Evolutionary conservation across 2,797 vertebrate species (phyloP), one percentile per base, ranked within the genome.

Genomic region (Danio jaintianensis): DNA sequence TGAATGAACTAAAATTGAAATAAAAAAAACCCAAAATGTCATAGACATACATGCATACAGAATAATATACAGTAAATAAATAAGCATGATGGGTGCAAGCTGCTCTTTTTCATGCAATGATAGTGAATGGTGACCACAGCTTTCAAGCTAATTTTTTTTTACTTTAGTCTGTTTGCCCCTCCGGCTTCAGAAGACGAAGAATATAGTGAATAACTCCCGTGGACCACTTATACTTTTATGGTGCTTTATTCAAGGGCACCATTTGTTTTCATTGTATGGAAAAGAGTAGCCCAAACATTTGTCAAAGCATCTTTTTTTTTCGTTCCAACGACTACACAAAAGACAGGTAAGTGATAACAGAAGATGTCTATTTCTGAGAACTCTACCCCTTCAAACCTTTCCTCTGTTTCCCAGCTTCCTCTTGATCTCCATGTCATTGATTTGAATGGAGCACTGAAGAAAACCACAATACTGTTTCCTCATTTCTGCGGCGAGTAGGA

Each of bases 361-460:
- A 36, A n/a, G n/a, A 74, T 48, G 45, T 62, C 16, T 4, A 38
- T 63, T 64, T 66, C 12, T 45, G 36, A 52, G 47, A 38, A 12
- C 53, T 38, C 36, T 38, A 50, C 16, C 16, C 43, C 16, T 63
- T 62, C 56, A 45, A 56, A 20, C 2, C 47, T 12, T 72, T 43
- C 53, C 48, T 18, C 67, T 69, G 40, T 52, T 15, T 64, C 20
- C 48, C 16, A 10, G 20, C 48, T 70, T 64, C 18, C 36, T 56
- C 29, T 69, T 61, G 29, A 68, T 59, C 43, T 18, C 43, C 20
- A 64, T 52, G 47, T 56, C 38, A 38, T 52, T 55, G 48, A 47
- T 73, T 80, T 66, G 29, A 80, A 80, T 12, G 47, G 66, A 79
- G 50, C 59, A 4, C 55, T 36, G 18, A 11, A 72, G 61, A 56